Evolutionary conservation across 2,113 vertebrate species (phyloP), one percentile per base, ranked within the genome.

Genomic region (Heterocephalus glaber): DNA sequence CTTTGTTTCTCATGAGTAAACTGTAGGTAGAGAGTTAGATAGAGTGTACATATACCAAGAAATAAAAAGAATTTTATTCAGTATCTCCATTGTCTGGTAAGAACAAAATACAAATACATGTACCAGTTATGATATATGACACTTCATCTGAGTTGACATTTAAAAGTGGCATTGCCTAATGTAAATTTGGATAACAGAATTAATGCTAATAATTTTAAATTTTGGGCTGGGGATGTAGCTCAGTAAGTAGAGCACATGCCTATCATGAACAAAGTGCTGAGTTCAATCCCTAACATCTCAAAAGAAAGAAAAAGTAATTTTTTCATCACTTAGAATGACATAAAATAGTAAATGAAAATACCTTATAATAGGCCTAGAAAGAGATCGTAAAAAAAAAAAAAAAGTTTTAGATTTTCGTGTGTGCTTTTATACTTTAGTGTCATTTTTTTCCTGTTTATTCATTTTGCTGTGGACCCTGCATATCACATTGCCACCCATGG

Each of bases 301-400:
- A 13, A 30, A 77, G 14, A 77, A 77, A 76, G 60, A 47, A 11
- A 76, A 47, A 76, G 70, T 82, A 72, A 68, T 94, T 92, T 38
- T 86, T 92, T 66, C 84, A 81, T 88, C 89, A 79, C 82, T 41
- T 85, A 52, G 84, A 86, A 90, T 96, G 90, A 80, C 68, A 96
- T 49, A 95, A 82, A 94, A 79, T 72, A 95, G 56, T 77, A 85
- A 68, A 90, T 41, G 91, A 87, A 65, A 54, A 88, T 33, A 52
- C 16, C 30, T 79, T 83, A 16, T 47, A 30, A 58, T 44, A n/a
- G 38, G 24, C 49, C 77, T 93, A 81, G 88, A 90, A 93, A 92
- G 56, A 97, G 22, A 87, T 7, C 44, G 9, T 10, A 16, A 74
- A 49, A 83, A 30, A 33, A 54, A 82, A 58, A 28, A 80, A 49